Evolutionary conservation across 2,113 vertebrate species (phyloP), one percentile per base, ranked within the genome.

Genomic region (Albula glossodonta): DNA sequence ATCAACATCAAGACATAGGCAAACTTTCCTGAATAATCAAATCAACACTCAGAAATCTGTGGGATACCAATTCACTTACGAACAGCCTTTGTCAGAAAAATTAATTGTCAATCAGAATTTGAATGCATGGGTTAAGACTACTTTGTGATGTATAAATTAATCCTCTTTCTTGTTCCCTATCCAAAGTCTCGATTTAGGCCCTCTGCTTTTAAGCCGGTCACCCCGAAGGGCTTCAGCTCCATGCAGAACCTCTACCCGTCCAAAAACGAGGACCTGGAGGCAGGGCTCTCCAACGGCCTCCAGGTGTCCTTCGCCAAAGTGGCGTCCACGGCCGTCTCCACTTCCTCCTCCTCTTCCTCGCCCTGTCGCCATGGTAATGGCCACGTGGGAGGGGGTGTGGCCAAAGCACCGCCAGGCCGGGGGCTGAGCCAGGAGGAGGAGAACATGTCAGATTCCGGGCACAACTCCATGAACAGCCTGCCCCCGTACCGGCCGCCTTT

Each of bases 381-480:
- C 31, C 95, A 19, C 63, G 96, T 94, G 84, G 92, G 92, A 1
- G 89, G 86, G 12, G 92, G 91, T 0, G 93, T 95, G 92, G 93
- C 80, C 48, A 87, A 88, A 41, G 88, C 80, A 90, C 92, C 88
- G 0, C 90, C 96, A 66, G 81, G 95, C 91, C 93, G 96, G 70
- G 93, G 91, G 83, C 88, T 84, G 63, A 93, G 93, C 90, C 94
- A 95, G 86, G 97, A 99, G 0, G 97, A 99, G 82, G 96, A 97
- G 0, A 96, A 95, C 87, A 88, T 94, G 90, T 97, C 82, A 0
- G 97, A 98, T 90, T 98, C 97, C 3, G 97, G 97, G 79, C 95
- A 98, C 89, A 97, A 98, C 81, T 98, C 98, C 87, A 96, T 97
- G 92, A 98, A 95, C 93, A 99, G 97, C 74, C 96, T 97, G 87